phyloP scores from a whole-genome alignment of 1,140 invertebrate genomes.

The Gonioctena quinquepunctata region DNA sequence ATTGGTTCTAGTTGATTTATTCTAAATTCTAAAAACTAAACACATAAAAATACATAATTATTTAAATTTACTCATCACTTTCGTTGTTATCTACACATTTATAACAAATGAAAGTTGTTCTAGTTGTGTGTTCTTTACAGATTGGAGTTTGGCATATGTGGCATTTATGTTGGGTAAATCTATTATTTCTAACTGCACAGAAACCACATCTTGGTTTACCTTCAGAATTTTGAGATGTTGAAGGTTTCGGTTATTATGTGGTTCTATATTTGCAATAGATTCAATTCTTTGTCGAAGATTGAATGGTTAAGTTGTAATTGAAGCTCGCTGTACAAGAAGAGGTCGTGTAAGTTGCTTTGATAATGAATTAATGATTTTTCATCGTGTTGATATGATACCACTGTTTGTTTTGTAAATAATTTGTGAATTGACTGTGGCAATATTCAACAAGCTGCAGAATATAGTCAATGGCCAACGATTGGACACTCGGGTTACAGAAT shows the following conservation, averaged over 20 bases:
- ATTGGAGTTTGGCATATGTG: not conserved
- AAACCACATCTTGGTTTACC: conserved; percentile 8
- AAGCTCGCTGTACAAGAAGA: not conserved
- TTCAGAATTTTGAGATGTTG: not conserved
- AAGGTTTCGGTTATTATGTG: no score
- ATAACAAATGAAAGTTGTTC: not conserved
- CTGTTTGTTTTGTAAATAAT: not conserved
- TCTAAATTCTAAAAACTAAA: no score
- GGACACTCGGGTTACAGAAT: conserved; percentile 1
- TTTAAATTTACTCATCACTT: not conserved
- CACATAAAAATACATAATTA: not conserved
- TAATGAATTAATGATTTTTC: not conserved
- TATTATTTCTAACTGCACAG: conserved; percentile 17
- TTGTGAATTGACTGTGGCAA: not conserved
- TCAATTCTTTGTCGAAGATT: no score
- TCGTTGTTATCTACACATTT: not conserved
- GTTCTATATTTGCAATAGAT: no score
- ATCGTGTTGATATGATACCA: not conserved
- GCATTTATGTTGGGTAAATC: conserved; percentile 19
- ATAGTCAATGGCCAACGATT: conserved; percentile 15
- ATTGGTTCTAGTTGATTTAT: no score
- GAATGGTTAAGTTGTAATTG: not conserved
- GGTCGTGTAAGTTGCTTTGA: not conserved
- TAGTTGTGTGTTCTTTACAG: not conserved
- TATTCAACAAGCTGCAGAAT: not conserved